Conservation (phyloP, 1,140 invertebrate species). For the Drosophila simulans region DNA sequence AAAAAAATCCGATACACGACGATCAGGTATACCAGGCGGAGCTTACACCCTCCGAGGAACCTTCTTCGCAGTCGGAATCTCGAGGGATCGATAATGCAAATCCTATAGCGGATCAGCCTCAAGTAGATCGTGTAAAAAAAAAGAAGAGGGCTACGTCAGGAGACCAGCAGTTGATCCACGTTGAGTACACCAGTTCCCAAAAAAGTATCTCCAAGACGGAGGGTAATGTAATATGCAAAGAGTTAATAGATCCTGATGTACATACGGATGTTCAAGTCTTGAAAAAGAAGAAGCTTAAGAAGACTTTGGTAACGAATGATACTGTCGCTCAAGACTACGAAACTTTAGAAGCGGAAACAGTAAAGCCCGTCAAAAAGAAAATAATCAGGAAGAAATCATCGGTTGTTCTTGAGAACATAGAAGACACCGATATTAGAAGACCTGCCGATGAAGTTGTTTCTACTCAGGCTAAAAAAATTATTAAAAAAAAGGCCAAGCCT, state of each 20-base stretch:
- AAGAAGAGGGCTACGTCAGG: neutral
- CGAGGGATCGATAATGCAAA: too few species aligned
- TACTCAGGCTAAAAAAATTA: conserved; percentile 5
- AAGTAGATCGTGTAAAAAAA: neutral
- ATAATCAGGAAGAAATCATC: conserved; percentile 8
- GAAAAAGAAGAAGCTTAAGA: conserved; percentile 26
- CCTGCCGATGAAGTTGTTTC: neutral
- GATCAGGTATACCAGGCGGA: neutral
- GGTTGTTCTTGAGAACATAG: neutral
- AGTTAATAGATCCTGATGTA: neutral
- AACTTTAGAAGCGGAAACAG: neutral
- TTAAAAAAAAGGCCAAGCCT: conserved; percentile 8
- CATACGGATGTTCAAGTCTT: neutral
- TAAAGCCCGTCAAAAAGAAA: conserved; percentile 16
- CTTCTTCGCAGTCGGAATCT: neutral
- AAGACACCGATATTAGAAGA: neutral
- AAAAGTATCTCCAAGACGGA: conserved; percentile 1
- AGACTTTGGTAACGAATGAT: neutral
- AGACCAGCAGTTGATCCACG: neutral
- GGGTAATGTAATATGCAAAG: neutral
- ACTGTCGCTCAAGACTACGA: neutral
- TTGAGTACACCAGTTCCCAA: conserved; percentile 5
- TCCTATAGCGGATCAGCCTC: neutral
- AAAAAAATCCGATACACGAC: neutral
- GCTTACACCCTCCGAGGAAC: too few species aligned